Conservation (phyloP, 2,888 invertebrate species). For the Timema cristinae region DNA sequence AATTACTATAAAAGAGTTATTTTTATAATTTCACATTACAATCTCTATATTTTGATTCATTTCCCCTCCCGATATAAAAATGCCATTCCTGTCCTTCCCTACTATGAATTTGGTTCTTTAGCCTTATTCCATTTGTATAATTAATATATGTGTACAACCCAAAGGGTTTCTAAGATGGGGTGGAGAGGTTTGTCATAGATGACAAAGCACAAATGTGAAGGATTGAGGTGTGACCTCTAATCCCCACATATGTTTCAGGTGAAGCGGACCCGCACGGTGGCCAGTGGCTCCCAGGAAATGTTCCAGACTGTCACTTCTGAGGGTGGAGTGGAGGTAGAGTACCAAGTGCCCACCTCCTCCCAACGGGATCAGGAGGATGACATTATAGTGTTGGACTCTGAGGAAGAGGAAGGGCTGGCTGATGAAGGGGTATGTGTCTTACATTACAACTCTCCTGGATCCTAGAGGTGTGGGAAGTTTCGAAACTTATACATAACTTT, state of each 20-base stretch:
- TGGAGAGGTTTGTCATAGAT: conserved; percentile 49
- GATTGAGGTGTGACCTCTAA: conserved; percentile 22
- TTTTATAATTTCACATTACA: too few relatives aligned
- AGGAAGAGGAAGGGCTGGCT: conserved; percentile 49
- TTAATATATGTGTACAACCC: too few relatives aligned
- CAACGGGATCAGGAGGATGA: conserved; percentile 82
- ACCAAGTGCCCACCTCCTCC: conserved; percentile 81
- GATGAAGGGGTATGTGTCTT: conserved; percentile 50
- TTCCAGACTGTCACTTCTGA: conserved; percentile 53
- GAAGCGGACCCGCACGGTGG: conserved; percentile 34
- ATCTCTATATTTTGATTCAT: too few relatives aligned
- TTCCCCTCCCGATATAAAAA: too few relatives aligned
- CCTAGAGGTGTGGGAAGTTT: too few relatives aligned
- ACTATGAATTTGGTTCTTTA: too few relatives aligned
- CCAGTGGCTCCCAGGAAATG: conserved; percentile 27
- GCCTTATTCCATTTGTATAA: too few relatives aligned
- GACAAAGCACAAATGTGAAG: conserved; percentile 47
- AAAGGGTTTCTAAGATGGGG: too few relatives aligned
- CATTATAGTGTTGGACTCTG: conserved; percentile 73
- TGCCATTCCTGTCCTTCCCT: too few relatives aligned
- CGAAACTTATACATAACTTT: too few relatives aligned
- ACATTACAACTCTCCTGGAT: too few relatives aligned
- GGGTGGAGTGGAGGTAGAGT: conserved; percentile 66
- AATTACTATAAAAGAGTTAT: too few relatives aligned
- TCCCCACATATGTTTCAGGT: conserved; percentile 24